Base-by-base conservation (phyloP, 2,888 invertebrate species). In the Trypoxylon attenuatum region DNA sequence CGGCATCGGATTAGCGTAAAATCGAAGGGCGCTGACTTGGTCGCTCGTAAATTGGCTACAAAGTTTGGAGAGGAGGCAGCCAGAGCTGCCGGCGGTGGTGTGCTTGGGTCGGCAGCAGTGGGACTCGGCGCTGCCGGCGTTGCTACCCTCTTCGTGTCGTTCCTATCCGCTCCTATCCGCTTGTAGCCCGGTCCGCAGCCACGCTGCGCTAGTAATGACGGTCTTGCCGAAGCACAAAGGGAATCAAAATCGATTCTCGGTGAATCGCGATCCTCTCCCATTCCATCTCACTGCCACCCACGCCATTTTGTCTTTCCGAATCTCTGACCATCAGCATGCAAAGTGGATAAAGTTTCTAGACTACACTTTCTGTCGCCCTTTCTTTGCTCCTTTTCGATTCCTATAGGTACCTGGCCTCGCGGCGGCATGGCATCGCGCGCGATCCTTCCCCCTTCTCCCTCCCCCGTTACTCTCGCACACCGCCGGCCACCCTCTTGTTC, bases 31-130 rank as follows among this genome's bases (percentile, higher is more conserved):
- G 80, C 81, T 83, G 83, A 83, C 82, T 83, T 78, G 77, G 76
- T 79, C 71, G 79, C 78, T 84, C 83, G 78, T 82, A 83, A 83
- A 83, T 82, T 82, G 82, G 81, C 80, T 80, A 82, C 81, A 82
- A 82, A 82, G 76, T 82, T 82, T 81, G 72, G 76, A 63, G 76
- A 71, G 69, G 68, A 72, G 63, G 51, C 54, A 70, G 57, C 55
- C 55, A 46, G 46, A 47, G 61, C 39, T 53, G 49, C 39, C 53
- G 47, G 23, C 18, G 55, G 42, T 42, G 38, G 38, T 21, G 54
- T 56, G 10, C 10, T 49, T 45, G 29, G 53, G 42, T 53, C 42
- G 55, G 50, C 27, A 1, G 27, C 27, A 1, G 2, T 10, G 8
- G 27, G 8, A 6, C n/a, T n/a, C n/a, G 3, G 8, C 27, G 33